Evolutionary conservation across 1,140 invertebrate species (phyloP), one percentile per base, ranked within the genome.

Genomic region (Drosophila quadrilineata): DNA sequence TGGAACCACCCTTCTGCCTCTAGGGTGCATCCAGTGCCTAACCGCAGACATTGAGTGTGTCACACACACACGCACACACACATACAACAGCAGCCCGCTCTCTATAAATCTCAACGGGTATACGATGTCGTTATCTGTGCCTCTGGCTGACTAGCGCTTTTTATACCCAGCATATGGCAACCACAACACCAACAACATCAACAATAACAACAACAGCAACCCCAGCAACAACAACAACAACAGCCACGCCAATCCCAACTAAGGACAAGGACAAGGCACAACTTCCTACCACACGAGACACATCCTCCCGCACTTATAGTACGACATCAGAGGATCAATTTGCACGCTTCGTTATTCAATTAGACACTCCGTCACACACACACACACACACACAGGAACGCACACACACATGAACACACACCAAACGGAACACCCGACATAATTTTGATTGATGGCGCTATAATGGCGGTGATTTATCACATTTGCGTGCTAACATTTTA

Each of bases 311-410:
- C 8, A 21, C 6, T 17, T 12, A 24, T 26, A 33, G n/a, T n/a
- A n/a, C n/a, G 43, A 26, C 41, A 26, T 17, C 8, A 29, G 12
- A 16, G 56, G 52, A 77, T 86, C 79, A 85, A 86, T 85, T 80
- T 86, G 71, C 75, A 82, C 71, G 84, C 76, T 87, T 87, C 84
- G 84, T 87, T 84, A 87, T 87, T 87, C 84, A 87, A 87, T 87
- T 87, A 87, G 84, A 84, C 76, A 87, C 82, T 87, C 82, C 38
- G 49, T n/a, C 71, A 74, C 67, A 56, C 62, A 58, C 48, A 50
- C 53, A 60, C 52, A 36, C 56, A 40, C 10, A 28, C 38, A 40
- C 35, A 26, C 29, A 33, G 29, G 14, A 49, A 75, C 66, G 52
- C 60, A 56, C 45, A 48, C 50, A 65, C 59, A 43, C 26, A 31